Evolutionary conservation across 2,888 invertebrate genomes (phyloP).

Genomic region (Caenorhabditis imperialis): DNA sequence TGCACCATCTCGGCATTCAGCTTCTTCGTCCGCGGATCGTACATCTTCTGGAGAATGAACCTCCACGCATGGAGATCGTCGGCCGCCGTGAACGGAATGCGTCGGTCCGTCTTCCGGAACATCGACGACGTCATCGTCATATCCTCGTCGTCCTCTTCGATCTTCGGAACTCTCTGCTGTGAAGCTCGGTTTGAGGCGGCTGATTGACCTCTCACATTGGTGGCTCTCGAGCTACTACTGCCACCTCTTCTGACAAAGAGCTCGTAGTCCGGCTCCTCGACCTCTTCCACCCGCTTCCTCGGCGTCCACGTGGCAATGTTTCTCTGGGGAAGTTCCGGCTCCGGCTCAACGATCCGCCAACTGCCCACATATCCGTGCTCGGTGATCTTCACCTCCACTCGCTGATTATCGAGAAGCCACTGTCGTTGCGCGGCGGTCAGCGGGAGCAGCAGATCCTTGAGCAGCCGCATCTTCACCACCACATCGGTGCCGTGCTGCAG

Average conservation of each 20-base stretch:
- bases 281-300: neutral
- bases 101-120: neutral
- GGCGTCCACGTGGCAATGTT: slow-evolving; percentile 7
- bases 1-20: neutral
- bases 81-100: slow-evolving; percentile 3
- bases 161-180: neutral
- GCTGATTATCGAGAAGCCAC: slow-evolving; percentile 15
- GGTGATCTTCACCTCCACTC: slow-evolving; percentile 1
- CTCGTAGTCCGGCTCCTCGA: neutral
- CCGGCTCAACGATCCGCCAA: neutral
- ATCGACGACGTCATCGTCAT: neutral
- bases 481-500: neutral
- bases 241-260: no score
- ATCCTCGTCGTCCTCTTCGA: slow-evolving; percentile 3
- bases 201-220: neutral
- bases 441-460: slow-evolving; percentile 12
- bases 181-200: neutral
- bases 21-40: neutral
- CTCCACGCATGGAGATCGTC: slow-evolving; percentile 18
- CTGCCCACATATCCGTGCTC: neutral
- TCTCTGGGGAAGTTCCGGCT: neutral
- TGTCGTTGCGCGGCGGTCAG: neutral
- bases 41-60: slow-evolving; percentile 3
- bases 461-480: slow-evolving; percentile 2
- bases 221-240: neutral